phyloP scores from a whole-genome alignment of 2,888 invertebrate genomes.

The Lasius fuliginosus region DNA sequence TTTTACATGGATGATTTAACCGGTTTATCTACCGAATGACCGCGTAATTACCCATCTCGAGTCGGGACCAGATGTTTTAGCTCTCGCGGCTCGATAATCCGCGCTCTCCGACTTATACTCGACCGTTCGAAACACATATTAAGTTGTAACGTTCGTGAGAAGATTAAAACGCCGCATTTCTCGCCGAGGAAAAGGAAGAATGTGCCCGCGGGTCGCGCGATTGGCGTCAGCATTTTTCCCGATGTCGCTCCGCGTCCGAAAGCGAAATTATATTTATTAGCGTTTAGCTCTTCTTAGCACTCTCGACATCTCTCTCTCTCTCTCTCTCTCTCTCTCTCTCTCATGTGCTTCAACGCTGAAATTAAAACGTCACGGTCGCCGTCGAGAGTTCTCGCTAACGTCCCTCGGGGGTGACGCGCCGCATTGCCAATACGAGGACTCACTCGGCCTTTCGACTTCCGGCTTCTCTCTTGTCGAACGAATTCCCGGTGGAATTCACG shows the following conservation, averaged over 20 bases:
- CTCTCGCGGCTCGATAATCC: slow-evolving; percentile 25
- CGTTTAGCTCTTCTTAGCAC: slow-evolving; percentile 6
- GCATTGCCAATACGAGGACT: slow-evolving; percentile 28
- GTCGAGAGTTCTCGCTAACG: slow-evolving; percentile 9
- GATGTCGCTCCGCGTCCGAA: not conserved
- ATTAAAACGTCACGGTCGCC: slow-evolving; percentile 43
- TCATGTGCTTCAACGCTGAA: not conserved
- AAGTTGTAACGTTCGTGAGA: not conserved
- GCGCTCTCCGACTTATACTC: slow-evolving; percentile 1
- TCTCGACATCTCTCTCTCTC: not conserved
- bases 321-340: not conserved
- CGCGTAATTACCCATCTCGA: slow-evolving; percentile 32
- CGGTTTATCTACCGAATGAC: slow-evolving; percentile 38
- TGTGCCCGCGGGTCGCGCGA: not conserved
- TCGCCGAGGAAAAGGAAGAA: not conserved
- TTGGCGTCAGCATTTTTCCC: slow-evolving; percentile 15
- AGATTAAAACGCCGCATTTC: slow-evolving; percentile 5
- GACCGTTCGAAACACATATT: slow-evolving; percentile 1
- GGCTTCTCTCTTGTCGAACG: slow-evolving; percentile 18
- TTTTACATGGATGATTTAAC: slow-evolving; percentile 47
- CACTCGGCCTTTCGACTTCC: slow-evolving; percentile 29
- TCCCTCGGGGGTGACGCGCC: slow-evolving; percentile 20
- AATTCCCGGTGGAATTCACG: slow-evolving; percentile 34
- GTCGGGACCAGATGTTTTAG: slow-evolving; percentile 26
- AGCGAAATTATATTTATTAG: slow-evolving; percentile 39